Evolutionary conservation across 2,888 invertebrate species (phyloP), one percentile per base, ranked within the genome.

Genomic region (Sipha maydis): DNA sequence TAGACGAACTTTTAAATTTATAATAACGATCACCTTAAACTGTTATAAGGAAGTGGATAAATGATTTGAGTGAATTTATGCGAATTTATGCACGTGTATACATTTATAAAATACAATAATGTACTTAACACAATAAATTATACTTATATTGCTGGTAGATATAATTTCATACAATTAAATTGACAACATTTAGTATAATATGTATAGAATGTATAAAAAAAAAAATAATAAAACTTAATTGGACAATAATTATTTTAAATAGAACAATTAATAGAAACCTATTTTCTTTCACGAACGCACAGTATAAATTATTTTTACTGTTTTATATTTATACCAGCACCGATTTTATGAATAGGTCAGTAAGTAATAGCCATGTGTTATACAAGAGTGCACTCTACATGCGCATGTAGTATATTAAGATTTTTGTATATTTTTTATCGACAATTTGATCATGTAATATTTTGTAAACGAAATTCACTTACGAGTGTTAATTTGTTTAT

Each of bases 261-360:
- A 61, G 61, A 61, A 61, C 21, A 61, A 61, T 61, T 61, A 31
- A 17, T 71, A 34, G 31, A 31, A 71, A 28, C 71, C 28, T 14
- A 28, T 28, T 34, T 28, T 71, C 11, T 25, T 56, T 54, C 17
- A 56, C 28, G 21, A 56, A 56, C 21, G 34, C 25, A 78, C 9
- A 7, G 25, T 34, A 56, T 56, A 79, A 79, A 61, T 79, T 61
- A 79, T 79, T 79, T 61, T 61, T 61, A 79, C 34, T 61, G 79
- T 61, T 79, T 79, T 38, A 34, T 34, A 48, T 61, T 78, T 78
- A 78, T n/a, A 38, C 79, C 34, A 61, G 34, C 17, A n/a, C 34
- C 8, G n/a, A 61, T 61, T 61, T 79, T 79, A 79, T 61, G 79
- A 79, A 79, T 79, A 79, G 34, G 79, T 61, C 56, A 79, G 79